Evolutionary conservation across 1,140 invertebrate species (phyloP), one percentile per base, ranked within the genome.

Genomic region (Zaprionus lachaisei): DNA sequence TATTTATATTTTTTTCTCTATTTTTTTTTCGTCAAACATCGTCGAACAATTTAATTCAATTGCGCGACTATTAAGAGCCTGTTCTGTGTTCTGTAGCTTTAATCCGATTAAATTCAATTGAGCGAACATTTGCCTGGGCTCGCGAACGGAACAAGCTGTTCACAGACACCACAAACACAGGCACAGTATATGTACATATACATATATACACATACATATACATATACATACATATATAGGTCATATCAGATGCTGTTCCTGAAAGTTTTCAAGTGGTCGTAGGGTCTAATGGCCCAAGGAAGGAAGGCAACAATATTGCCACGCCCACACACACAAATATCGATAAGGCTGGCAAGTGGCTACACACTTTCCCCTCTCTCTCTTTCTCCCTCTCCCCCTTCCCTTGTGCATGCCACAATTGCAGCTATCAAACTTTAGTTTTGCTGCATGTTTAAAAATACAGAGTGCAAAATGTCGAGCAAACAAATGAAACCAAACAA

Each of bases 391-490:
- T 15, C 49, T 37, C 17, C 5, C 44, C 4, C 1, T 0, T 11
- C 41, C 54, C 67, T 55, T 37, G 73, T 72, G 73, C 73, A 76
- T 76, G 73, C 70, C 75, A 60, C 75, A 70, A 80, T 80, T 80
- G 81, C 81, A 77, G 73, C 79, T 84, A 81, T 60, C 65, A 75
- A 79, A 79, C 76, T 79, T 75, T 79, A 66, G 31, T 56, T 56
- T 69, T 49, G 57, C 41, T 58, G 60, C 83, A 84, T 89, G 81
- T 90, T 90, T 84, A 75, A 87, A 87, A 89, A 87, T 80, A 83
- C 78, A 68, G 80, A 83, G 70, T 78, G 76, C 72, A 64, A 73
- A 73, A 66, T 69, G 66, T 58, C 57, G 66, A 49, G 64, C 55
- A 72, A 80, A 69, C 62, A 71, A 75, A 82, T 31, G 57, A 82